A percentile compares a stretch with the other conserved stretches of the same genome.
These are phyloP conservation scores for Buphagus erythrorhynchus DNA, from an alignment of 2,797 vertebrate species.

Conservation along the genomic window DNA sequence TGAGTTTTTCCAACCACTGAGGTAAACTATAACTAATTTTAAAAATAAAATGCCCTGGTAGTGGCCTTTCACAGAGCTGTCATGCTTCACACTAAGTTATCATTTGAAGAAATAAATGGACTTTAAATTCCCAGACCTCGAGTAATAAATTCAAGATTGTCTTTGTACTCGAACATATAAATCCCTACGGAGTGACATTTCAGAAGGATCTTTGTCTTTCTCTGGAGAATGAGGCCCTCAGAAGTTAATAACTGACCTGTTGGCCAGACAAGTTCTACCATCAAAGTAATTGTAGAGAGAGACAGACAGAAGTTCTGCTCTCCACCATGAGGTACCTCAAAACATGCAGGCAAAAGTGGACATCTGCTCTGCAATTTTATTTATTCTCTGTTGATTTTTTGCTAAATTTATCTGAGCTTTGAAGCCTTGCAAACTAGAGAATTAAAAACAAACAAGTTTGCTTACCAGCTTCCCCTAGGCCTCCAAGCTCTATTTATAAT, in stretches of 20 bases:
- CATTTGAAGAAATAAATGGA: neutral
- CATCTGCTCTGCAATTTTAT: neutral
- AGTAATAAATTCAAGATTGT: neutral
- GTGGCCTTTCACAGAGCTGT: neutral
- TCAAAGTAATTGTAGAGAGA: neutral
- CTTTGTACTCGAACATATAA: neutral
- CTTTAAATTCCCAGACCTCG: neutral
- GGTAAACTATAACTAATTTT: neutral
- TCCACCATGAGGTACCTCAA: neutral
- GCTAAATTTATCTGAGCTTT: neutral
- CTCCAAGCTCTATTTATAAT: conserved; percentile 39
- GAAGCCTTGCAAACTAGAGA: neutral
- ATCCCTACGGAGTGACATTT: neutral
- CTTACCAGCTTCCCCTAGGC: neutral
- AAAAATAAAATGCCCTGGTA: neutral
- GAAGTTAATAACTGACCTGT: neutral
- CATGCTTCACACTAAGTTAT: neutral
- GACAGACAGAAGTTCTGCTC: neutral
- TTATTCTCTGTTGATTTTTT: neutral
- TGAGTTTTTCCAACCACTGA: neutral
- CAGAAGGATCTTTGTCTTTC: neutral
- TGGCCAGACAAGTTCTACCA: neutral
- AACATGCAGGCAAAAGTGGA: neutral
- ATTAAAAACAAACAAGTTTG: neutral
- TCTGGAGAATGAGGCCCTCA: neutral